phyloP scores from a whole-genome alignment of 2,888 invertebrate genomes.

The Drosophila lacicola region DNA sequence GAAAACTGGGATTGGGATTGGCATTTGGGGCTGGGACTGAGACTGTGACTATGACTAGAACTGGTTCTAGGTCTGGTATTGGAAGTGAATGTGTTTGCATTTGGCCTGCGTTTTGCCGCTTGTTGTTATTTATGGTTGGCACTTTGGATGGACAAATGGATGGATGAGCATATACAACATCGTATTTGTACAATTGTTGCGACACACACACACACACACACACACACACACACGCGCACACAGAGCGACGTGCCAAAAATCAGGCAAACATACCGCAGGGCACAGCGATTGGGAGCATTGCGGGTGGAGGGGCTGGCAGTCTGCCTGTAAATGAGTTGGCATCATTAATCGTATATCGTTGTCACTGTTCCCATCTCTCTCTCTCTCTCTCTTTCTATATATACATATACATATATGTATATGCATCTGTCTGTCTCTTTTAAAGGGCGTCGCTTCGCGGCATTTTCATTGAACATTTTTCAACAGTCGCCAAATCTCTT shows the following conservation, averaged over 20 bases:
- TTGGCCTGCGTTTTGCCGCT: constrained; percentile 19
- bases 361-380: constrained; percentile 17
- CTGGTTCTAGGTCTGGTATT: not conserved
- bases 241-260: constrained; percentile 67
- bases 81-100: constrained; percentile 13
- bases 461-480: constrained; percentile 8
- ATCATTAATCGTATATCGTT: constrained; percentile 36
- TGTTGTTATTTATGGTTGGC: constrained; percentile 47
- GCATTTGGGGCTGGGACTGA: not conserved
- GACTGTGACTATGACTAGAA: not conserved
- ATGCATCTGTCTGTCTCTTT: constrained; percentile 2
- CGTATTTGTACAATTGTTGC: constrained; percentile 40
- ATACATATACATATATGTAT: not conserved
- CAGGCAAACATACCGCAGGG: constrained; percentile 54
- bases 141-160: constrained; percentile 34
- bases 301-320: not conserved
- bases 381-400: not conserved
- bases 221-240: constrained; percentile 13
- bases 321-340: constrained; percentile 55
- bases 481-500: constrained; percentile 11
- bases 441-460: not conserved
- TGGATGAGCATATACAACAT: constrained; percentile 13
- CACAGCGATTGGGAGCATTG: not conserved
- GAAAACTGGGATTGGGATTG: not conserved
- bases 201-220: constrained; percentile 24